Base-by-base conservation (phyloP, 2,888 invertebrate genomes). In the Oxystoma pomonae region DNA sequence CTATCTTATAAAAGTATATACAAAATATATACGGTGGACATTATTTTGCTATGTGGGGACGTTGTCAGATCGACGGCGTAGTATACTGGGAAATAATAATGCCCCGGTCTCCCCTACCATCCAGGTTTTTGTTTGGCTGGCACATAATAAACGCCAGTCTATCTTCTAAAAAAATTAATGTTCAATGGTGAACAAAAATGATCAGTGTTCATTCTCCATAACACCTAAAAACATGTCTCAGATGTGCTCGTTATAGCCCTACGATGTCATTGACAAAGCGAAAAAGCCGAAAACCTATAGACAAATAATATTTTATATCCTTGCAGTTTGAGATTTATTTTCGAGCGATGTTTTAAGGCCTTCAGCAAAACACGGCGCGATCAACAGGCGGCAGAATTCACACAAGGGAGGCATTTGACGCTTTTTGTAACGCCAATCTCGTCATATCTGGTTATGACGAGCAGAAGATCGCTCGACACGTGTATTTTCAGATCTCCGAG, bases 371-470 rank as follows among this genome's bases (percentile, higher is more conserved):
- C 61, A 67, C 35, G 35, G 35, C 12, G 35, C 35, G 35, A 60
- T 56, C 19, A 65, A 61, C 62, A 70, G 67, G 68, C 68, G 71
- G 68, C 65, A 50, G 60, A 62, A 58, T 66, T 67, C 64, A 65
- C 69, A 67, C 69, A 69, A 67, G 69, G 65, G 67, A 64, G 59
- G 62, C 64, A 68, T 65, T 65, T 64, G 52, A 52, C 51, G 55
- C 68, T 69, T 69, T 71, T 71, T 64, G 63, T 35, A 16, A 55
- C 61, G 60, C 60, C 61, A 62, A 65, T 65, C 67, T 66, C 66
- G 60, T 71, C 68, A 35, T 35, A 70, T 70, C 69, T 70, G 66
- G 65, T 72, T 78, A 78, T 78, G 78, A 77, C 73, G 76, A 76
- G 74, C 74, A 74, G 72, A 35, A 35, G 35, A 35, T 35, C 35